A percentile compares a stretch with the other conserved stretches of the same genome.
phyloP scores from a whole-genome alignment of 2,113 vertebrate genomes.

The Myotis lucifugus region DNA sequence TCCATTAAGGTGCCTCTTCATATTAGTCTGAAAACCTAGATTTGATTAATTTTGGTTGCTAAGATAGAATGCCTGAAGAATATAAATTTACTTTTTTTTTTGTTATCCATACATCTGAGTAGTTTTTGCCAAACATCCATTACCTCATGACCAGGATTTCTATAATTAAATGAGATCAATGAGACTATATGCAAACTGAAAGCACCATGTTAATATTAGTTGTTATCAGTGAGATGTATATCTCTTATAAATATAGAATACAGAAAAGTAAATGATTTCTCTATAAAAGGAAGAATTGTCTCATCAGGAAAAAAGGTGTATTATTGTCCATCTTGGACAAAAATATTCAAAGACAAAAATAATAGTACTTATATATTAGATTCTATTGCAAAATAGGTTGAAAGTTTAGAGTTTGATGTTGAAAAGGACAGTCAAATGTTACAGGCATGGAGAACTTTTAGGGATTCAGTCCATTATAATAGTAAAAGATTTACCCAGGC shows the following conservation, averaged over 20 bases:
- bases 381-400: not conserved
- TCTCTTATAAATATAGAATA: conserved; percentile 8
- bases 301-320: not conserved
- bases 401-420: not conserved
- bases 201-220: not conserved
- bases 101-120: conserved; percentile 31
- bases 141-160: conserved; percentile 57
- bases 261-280: not conserved
- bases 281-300: not conserved
- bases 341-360: conserved; percentile 40
- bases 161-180: conserved; percentile 58
- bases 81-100: conserved; percentile 55
- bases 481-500: not conserved
- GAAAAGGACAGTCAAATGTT: conserved; percentile 30
- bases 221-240: not conserved
- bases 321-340: not conserved
- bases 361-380: not conserved
- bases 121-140: conserved; percentile 43
- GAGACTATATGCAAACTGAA: conserved; percentile 31
- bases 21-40: conserved; percentile 44
- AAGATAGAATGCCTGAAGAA: conserved; percentile 53
- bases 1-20: not conserved
- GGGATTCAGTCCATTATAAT: not conserved
- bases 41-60: conserved; percentile 49
- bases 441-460: not conserved